Conservation (phyloP, 2,888 invertebrate genomes). For the Lasioglossum marginatum region DNA sequence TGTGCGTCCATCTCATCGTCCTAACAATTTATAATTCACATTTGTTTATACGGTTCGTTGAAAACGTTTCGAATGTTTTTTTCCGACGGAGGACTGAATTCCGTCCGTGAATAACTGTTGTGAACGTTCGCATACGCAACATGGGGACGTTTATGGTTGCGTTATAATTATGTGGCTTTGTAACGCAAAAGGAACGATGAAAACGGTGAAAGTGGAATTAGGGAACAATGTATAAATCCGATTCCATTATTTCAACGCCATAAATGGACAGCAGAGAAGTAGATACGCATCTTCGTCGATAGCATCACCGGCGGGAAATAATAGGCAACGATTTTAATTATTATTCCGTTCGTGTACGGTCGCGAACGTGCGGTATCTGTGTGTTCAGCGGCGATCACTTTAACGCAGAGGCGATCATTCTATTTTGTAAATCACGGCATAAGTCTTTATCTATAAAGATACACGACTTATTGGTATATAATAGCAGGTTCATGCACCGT, state of each 20-base stretch:
- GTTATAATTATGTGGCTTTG: conserved; percentile 14
- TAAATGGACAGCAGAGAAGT: conserved; percentile 28
- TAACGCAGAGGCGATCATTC: conserved; percentile 10
- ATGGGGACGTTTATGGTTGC: background rate
- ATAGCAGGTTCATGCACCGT: background rate
- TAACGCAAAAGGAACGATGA: conserved; percentile 10
- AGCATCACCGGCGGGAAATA: conserved; percentile 16
- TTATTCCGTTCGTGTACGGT: conserved; percentile 29
- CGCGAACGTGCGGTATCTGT: background rate
- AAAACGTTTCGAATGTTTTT: background rate
- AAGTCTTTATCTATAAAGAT: too few species aligned
- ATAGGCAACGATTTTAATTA: conserved; percentile 51
- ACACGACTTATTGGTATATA: background rate
- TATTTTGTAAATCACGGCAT: background rate
- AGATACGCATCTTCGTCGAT: conserved; percentile 23
- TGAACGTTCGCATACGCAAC: conserved; percentile 11
- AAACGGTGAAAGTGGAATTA: conserved; percentile 57
- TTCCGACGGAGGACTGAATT: background rate
- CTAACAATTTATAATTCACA: background rate
- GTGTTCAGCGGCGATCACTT: background rate
- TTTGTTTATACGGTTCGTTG: background rate
- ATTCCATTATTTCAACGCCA: conserved; percentile 28
- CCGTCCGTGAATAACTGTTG: background rate
- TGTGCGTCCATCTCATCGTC: background rate
- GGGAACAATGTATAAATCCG: conserved; percentile 53